Evolutionary conservation across 2,888 invertebrate species (phyloP), one percentile per base, ranked within the genome.

Genomic region (Mythimna albipuncta): DNA sequence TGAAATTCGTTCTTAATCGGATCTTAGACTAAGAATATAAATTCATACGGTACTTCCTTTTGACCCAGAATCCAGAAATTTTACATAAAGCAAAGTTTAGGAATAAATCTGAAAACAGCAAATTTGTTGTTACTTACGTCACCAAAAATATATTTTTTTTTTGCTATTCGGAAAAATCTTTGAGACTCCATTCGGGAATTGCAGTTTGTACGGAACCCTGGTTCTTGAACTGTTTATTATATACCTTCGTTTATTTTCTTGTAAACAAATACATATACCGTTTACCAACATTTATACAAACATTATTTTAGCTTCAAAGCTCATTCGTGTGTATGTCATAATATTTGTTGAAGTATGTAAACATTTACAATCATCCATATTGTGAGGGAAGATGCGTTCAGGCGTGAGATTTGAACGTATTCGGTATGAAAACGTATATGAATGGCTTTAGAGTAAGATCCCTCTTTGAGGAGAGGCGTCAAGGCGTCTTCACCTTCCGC

Each of bases 261-360:
- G 6, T 19, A 35, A 21, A n/a, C 0, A 47, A 47, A 50, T 26
- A 32, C 26, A 26, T 26, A 26, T 32, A 6, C 10, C 16, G n/a
- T 21, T 75, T 38, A 35, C 11, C 6, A n/a, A 64, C 32, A 52
- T 13, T 13, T 21, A 76, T 52, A 68, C 59, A 76, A 77, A 77
- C 11, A 59, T 77, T 52, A 67, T 35, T 44, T 35, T 26, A 44
- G 35, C 32, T 58, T 59, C 35, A 52, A 73, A 66, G 77, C 35
- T 11, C 5, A 52, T 58, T 77, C 26, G 68, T 35, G 47, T 70
- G 35, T 44, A 35, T 52, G 66, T 66, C 32, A 52, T 21, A 16
- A 52, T 76, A 59, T 76, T 73, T 59, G 35, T 76, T 52, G 68
- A 58, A 59, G 52, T 1, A 77, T 59, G 44, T 67, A 67, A 76